These are phyloP conservation scores for Zenarchopterus dispar DNA, from an alignment of 2,797 vertebrate genomes.

Conservation along the genomic window DNA sequence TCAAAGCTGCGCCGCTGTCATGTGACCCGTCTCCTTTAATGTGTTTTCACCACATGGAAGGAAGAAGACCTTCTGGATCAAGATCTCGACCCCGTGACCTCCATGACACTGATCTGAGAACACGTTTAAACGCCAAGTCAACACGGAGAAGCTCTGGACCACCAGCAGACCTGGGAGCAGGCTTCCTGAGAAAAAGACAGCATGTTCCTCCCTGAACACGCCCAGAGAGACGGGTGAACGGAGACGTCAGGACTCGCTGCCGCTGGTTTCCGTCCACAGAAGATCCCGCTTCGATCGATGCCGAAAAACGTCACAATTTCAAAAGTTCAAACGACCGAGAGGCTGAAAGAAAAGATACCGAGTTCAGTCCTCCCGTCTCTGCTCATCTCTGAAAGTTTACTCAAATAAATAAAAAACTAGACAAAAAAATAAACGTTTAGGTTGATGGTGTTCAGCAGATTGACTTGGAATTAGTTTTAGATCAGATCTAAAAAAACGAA, in stretches of 20 bases:
- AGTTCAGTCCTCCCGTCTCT: too few relatives aligned
- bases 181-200: conserved; percentile 53
- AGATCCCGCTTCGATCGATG: conserved; percentile 4
- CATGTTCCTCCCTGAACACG: conserved; percentile 67
- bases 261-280: neutral
- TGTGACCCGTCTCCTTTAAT: conserved; percentile 2
- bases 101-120: too few relatives aligned
- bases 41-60: too few relatives aligned
- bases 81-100: too few relatives aligned
- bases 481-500: too few relatives aligned
- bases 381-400: too few relatives aligned
- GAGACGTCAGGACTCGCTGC: conserved; percentile 29
- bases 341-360: too few relatives aligned
- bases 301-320: neutral
- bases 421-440: too few relatives aligned
- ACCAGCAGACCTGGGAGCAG: conserved; percentile 1
- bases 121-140: conserved; percentile 1
- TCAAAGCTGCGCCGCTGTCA: conserved; percentile 12
- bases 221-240: conserved; percentile 42
- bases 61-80: too few relatives aligned
- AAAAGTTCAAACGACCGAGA: neutral
- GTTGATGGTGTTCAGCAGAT: too few relatives aligned
- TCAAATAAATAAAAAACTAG: too few relatives aligned
- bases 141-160: conserved; percentile 9
- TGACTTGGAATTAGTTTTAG: too few relatives aligned